Base-by-base conservation (phyloP, 35 echinoderm and acorn worm species). In the Diadema setosum region DNA sequence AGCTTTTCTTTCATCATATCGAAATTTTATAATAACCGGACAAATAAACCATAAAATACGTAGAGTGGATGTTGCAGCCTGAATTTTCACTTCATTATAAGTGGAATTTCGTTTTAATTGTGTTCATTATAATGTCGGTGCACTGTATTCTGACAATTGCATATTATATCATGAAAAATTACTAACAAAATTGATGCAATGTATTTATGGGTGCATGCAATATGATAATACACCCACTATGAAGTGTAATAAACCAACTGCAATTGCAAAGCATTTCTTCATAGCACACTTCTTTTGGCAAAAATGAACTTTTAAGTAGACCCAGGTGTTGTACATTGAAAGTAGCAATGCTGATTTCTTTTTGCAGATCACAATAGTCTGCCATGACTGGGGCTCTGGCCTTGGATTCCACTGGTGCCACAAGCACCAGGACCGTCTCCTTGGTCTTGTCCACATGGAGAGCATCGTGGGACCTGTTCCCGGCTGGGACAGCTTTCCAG, bases 301-400 rank as follows among this genome's bases (percentile, higher is more conserved):
- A 12, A 16, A 55, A 16, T 55, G 49, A 55, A 55, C 0, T 1
- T 55, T n/a, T 55, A 0, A 55, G 0, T 55, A 55, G 49, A 1
- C 21, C 21, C 0, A 55, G 14, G 14, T 16, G 14, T 55, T n/a
- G 21, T 55, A n/a, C 49, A 55, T 16, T n/a, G 14, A 55, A 55
- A 12, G 0, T n/a, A 16, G 1, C 12, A 55, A 16, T 55, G 49
- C 17, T 88, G 15, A 82, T 67, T 25, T 32, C 31, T 33, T 41
- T 6, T 48, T 78, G 31, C 81, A 90, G 88, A 31, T 94, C 20
- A 89, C 64, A 16, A 82, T 97, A 23, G 87, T 97, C 25, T 86
- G 92, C n/a, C 91, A 97, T 63, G 95, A 93, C 59, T 97, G 95
- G 95, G 95, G 95, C 12, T 97, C 95, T 15, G 95, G 74, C 2